Percentiles rank a stretch among this genome's conserved stretches.
Evolutionary conservation across 2,888 invertebrate species (phyloP).

Genomic region (Cephus pygmeus): DNA sequence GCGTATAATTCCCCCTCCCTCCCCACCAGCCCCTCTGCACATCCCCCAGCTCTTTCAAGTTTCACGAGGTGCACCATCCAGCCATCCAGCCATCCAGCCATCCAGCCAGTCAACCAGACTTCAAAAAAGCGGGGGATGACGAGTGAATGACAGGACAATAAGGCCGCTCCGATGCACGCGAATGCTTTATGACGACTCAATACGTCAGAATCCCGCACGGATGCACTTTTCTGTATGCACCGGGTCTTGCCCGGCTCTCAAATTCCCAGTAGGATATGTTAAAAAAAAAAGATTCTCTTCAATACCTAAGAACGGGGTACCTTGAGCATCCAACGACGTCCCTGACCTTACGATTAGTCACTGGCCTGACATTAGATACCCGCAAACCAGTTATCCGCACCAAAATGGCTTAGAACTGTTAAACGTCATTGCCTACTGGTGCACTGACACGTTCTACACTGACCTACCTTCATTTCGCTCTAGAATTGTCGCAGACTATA

Average conservation of each 20-base stretch:
- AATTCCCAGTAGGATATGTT: neutral
- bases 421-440: neutral
- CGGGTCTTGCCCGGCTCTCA: constrained; percentile 5
- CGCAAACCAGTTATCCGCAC: neutral
- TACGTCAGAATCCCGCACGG: constrained; percentile 47
- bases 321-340: neutral
- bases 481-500: neutral
- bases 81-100: neutral
- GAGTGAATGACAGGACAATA: constrained; percentile 67
- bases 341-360: neutral
- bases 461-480: neutral
- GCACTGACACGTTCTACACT: neutral
- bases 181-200: constrained; percentile 65
- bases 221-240: constrained; percentile 45
- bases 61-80: neutral
- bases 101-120: neutral
- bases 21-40: neutral
- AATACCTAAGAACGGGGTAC: neutral
- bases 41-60: neutral
- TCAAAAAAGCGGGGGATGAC: constrained; percentile 58
- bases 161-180: constrained; percentile 60
- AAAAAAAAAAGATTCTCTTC: neutral
- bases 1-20: neutral
- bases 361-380: neutral
- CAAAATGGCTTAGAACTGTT: neutral